Conservation (phyloP, 2,888 invertebrate genomes). For the Myopa tessellatipennis region DNA sequence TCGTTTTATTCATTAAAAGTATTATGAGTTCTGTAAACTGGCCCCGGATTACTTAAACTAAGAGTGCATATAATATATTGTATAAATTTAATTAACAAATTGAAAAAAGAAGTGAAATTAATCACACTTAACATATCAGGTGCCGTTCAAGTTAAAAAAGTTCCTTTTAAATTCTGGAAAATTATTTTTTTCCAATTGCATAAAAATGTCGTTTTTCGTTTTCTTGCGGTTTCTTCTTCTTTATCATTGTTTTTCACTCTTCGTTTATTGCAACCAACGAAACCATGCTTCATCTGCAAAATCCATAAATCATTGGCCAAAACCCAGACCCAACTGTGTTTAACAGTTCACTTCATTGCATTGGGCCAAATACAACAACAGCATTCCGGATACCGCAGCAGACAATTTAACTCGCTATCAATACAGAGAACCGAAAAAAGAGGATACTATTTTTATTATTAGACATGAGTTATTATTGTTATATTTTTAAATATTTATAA, state of each 20-base stretch:
- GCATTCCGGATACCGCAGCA: background rate
- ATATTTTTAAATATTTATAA: too few relatives aligned
- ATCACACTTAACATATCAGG: background rate
- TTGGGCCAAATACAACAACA: conserved; percentile 19
- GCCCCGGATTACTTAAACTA: background rate
- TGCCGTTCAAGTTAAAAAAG: background rate
- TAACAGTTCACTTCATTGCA: conserved; percentile 23
- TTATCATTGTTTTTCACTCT: conserved; percentile 1
- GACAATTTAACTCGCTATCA: background rate
- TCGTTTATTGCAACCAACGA: conserved; percentile 17
- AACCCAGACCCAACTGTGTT: conserved; percentile 23
- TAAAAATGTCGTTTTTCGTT: background rate
- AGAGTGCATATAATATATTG: background rate
- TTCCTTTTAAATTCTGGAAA: background rate
- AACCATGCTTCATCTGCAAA: conserved; percentile 40
- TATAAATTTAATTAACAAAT: background rate
- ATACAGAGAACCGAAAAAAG: background rate
- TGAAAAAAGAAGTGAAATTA: background rate
- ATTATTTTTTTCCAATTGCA: background rate
- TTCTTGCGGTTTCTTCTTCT: background rate
- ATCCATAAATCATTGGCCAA: conserved; percentile 41
- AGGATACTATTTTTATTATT: background rate
- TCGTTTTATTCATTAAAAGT: background rate
- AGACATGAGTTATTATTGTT: background rate
- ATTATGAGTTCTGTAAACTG: background rate